phyloP scores from a whole-genome alignment of 1,140 invertebrate species.

The Hypsibius dujardini region DNA sequence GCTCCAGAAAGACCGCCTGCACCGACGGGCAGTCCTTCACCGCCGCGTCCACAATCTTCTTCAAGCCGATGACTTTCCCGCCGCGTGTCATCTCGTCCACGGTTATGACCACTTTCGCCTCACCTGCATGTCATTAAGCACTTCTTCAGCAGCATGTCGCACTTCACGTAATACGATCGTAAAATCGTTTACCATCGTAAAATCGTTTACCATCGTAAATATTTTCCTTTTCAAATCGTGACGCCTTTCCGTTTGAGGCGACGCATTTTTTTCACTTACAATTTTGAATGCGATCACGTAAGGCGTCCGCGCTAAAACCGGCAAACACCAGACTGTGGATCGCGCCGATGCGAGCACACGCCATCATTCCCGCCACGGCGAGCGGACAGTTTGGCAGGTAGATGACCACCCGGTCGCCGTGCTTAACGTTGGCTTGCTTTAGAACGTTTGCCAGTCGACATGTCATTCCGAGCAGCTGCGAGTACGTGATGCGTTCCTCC shows the following conservation, averaged over 20 bases:
- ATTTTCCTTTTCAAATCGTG: too few relatives aligned
- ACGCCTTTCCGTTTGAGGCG: too few relatives aligned
- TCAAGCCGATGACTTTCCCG: constrained; percentile 36
- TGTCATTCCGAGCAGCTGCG: constrained; percentile 30
- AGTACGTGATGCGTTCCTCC: constrained; percentile 28
- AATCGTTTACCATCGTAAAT: too few relatives aligned
- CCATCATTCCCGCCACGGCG: constrained; percentile 37
- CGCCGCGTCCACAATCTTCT: constrained; percentile 38
- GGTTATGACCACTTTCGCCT: constrained; percentile 37
- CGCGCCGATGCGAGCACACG: constrained; percentile 38
- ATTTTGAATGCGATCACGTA: constrained; percentile 35
- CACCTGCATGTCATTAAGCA: constrained; percentile 30
- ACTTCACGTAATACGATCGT: too few relatives aligned
- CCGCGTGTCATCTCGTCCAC: constrained; percentile 37
- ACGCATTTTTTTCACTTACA: too few relatives aligned
- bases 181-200: too few relatives aligned
- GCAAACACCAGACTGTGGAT: constrained; percentile 44
- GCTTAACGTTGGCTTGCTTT: constrained; percentile 32
- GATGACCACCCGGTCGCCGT: constrained; percentile 39
- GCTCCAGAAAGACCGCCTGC: constrained; percentile 36
- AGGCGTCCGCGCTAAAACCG: constrained; percentile 41
- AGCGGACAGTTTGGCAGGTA: constrained; percentile 38
- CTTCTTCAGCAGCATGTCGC: too few relatives aligned
- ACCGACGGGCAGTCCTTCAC: constrained; percentile 33
- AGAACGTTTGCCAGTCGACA: constrained; percentile 36